Percentiles rank a stretch among this genome's conserved stretches.
These are phyloP conservation scores for Oppia nitens DNA, from an alignment of 1,140 invertebrate genomes.

Conservation along the genomic window DNA sequence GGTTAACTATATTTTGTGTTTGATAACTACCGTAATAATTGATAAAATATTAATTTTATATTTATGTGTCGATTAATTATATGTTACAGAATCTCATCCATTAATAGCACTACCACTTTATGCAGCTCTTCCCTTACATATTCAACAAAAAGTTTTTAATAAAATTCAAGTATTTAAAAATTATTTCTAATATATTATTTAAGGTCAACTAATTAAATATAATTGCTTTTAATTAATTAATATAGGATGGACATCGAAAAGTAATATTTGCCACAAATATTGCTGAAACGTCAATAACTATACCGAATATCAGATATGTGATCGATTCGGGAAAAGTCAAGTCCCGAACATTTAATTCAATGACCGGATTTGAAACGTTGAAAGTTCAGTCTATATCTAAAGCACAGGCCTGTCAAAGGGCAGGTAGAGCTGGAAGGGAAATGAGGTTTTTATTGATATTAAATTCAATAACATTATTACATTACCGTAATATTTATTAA, in stretches of 20 bases:
- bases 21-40: constrained; percentile 29
- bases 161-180: constrained; percentile 16
- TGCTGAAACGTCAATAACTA: constrained; percentile 92
- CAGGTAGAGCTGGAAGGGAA: constrained; percentile 75
- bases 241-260: constrained; percentile 41
- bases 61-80: too few relatives aligned
- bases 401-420: constrained; percentile 78
- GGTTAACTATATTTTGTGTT: constrained; percentile 24
- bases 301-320: constrained; percentile 78
- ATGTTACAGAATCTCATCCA: too few relatives aligned
- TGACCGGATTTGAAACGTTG: constrained; percentile 64
- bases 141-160: constrained; percentile 61
- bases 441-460: constrained; percentile 24
- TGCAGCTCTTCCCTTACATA: constrained; percentile 52
- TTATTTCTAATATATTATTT: neutral
- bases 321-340: constrained; percentile 92
- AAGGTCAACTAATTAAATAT: neutral
- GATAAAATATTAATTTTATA: too few relatives aligned
- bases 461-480: constrained; percentile 9
- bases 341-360: constrained; percentile 48
- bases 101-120: constrained; percentile 47
- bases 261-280: constrained; percentile 94
- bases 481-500: neutral
- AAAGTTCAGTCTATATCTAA: constrained; percentile 67
- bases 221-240: constrained; percentile 13